phyloP scores from a whole-genome alignment of 2,113 vertebrate genomes.

The Loxodonta africana region DNA sequence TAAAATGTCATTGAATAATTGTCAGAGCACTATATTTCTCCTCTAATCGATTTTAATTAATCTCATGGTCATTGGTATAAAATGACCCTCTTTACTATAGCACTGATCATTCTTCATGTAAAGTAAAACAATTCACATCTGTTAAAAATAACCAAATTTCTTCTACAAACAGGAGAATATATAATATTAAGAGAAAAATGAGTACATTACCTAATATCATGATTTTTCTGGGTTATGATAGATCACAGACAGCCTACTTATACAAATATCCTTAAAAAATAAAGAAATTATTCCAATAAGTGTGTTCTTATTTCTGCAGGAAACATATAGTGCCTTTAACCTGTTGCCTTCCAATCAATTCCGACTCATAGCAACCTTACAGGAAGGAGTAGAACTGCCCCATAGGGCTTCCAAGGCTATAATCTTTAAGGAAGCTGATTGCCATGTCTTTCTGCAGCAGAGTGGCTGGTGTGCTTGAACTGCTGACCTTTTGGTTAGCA shows the following conservation, averaged over 20 bases:
- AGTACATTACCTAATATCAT: neutral
- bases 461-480: no score
- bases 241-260: neutral
- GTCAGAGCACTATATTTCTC: neutral
- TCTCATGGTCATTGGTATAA: neutral
- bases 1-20: slow-evolving; percentile 11
- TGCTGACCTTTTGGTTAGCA: no score
- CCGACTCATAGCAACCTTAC: no score
- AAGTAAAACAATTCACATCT: neutral
- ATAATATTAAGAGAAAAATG: neutral
- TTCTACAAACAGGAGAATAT: neutral
- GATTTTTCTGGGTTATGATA: neutral
- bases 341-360: no score
- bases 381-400: no score
- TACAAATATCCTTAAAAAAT: neutral
- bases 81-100: neutral
- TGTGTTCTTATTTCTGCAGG: slow-evolving; percentile 1
- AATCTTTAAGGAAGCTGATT: no score
- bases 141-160: slow-evolving; percentile 45
- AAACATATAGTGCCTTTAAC: neutral
- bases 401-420: no score
- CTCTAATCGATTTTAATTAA: slow-evolving; percentile 35
- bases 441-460: no score
- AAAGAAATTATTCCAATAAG: neutral
- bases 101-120: neutral